Percentiles rank a stretch among this genome's conserved stretches.
Conservation (phyloP, 1,140 invertebrate genomes). For the Drosophila sproati region DNA sequence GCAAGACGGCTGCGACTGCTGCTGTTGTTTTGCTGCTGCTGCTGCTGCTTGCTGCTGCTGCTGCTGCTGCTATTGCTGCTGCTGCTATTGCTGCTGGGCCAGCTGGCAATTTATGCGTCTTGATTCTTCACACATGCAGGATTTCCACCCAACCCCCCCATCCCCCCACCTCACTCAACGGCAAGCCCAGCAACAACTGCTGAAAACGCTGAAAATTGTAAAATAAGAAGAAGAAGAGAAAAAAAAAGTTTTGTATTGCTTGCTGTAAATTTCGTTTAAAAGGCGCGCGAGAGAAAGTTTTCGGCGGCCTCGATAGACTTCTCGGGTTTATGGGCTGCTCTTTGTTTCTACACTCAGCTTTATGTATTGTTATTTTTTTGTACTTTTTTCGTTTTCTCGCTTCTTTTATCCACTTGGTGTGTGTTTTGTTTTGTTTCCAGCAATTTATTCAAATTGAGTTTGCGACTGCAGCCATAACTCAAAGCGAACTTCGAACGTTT, state of each 20-base stretch:
- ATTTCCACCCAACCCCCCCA: constrained; percentile 17
- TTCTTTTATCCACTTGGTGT: constrained; percentile 39
- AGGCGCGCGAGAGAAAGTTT: constrained; percentile 61
- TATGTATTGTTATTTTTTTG: constrained; percentile 5
- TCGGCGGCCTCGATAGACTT: constrained; percentile 67
- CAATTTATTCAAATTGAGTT: constrained; percentile 83
- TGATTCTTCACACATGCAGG: constrained; percentile 73
- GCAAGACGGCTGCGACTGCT: background rate
- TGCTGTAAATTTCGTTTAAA: constrained; percentile 77
- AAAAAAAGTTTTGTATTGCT: constrained; percentile 48
- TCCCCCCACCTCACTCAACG: background rate
- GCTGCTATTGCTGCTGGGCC: constrained; percentile 37
- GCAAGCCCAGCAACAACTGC: background rate
- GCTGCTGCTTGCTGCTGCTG: background rate
- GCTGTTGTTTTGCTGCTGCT: background rate
- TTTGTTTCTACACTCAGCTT: constrained; percentile 40
- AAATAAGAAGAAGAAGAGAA: constrained; percentile 2
- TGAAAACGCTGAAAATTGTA: constrained; percentile 31
- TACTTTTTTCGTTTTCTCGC: constrained; percentile 4
- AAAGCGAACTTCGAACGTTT: constrained; percentile 56
- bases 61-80: background rate
- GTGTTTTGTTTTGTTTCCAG: constrained; percentile 68
- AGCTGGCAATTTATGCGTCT: constrained; percentile 74
- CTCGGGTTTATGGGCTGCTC: constrained; percentile 40
- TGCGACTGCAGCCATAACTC: constrained; percentile 80